phyloP scores from a whole-genome alignment of 2,113 vertebrate species.

The Sylvia atricapilla region DNA sequence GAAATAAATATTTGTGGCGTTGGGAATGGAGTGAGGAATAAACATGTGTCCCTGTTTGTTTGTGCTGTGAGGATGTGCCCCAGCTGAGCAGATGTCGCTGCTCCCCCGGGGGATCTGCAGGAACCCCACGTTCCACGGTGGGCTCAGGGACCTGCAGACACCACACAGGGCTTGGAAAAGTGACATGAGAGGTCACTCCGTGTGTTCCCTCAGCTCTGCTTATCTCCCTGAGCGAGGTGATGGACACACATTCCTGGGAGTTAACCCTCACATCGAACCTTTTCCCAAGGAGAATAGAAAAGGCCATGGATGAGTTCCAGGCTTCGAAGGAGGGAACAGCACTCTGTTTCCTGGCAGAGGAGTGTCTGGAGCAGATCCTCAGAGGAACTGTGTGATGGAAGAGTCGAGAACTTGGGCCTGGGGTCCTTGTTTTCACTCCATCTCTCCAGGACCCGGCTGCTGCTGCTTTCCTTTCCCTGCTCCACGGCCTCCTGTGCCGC shows the following conservation, averaged over 20 bases:
- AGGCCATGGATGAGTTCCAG: neutral
- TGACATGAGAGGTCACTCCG: accelerated
- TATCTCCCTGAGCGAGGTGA: neutral
- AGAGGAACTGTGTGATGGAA: neutral
- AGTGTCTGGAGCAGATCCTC: neutral
- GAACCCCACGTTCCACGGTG: neutral
- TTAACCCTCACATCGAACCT: neutral
- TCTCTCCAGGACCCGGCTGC: neutral
- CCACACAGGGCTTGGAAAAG: accelerated
- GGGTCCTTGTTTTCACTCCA: accelerated
- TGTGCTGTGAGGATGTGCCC: neutral
- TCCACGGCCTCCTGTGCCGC: accelerated
- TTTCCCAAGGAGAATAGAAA: neutral
- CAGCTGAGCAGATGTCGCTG: neutral
- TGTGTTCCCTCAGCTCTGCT: neutral
- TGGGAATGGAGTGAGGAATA: conserved; percentile 1
- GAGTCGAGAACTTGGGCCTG: accelerated
- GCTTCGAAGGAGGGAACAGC: neutral
- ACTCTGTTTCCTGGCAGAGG: neutral
- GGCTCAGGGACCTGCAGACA: neutral
- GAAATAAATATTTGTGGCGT: conserved; percentile 33
- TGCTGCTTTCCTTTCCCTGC: neutral
- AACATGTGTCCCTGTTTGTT: conserved; percentile 36
- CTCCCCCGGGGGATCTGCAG: neutral
- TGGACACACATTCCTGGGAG: neutral